Evolutionary conservation across 2,888 invertebrate genomes (phyloP).

Genomic region (Oscheius onirici): DNA sequence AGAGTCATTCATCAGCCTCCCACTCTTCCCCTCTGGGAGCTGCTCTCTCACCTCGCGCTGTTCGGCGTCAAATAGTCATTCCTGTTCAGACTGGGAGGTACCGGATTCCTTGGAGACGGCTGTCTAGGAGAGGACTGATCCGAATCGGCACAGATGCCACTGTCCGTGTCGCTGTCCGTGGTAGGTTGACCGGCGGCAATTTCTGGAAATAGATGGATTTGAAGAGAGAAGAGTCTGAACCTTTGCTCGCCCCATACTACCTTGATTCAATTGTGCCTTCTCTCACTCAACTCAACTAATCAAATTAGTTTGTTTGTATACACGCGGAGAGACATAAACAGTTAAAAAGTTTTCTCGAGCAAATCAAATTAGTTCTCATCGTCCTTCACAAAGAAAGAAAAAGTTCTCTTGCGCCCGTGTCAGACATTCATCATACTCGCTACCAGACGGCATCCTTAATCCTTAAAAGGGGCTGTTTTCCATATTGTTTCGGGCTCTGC

Average conservation of each 20-base stretch:
- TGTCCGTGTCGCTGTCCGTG: conserved; percentile 62
- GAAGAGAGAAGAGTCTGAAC: too few relatives aligned
- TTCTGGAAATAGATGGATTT: too few relatives aligned
- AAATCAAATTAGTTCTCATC: too few relatives aligned
- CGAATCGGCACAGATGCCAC: conserved; percentile 63
- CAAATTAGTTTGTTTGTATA: too few relatives aligned
- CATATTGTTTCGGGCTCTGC: too few relatives aligned
- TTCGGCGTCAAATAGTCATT: conserved; percentile 59
- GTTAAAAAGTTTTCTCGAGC: too few relatives aligned
- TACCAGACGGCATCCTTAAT: not conserved
- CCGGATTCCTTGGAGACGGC: conserved; percentile 16
- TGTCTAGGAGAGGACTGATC: conserved; percentile 53
- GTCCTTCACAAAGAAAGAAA: too few relatives aligned
- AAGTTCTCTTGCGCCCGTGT: conserved; percentile 16
- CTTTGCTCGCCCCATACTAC: too few relatives aligned
- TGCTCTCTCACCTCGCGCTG: conserved; percentile 45
- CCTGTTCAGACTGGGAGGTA: not conserved
- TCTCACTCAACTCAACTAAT: too few relatives aligned
- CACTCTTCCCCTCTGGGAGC: not conserved
- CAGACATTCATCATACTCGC: conserved; percentile 29
- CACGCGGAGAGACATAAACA: too few relatives aligned
- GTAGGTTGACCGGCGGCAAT: conserved; percentile 29
- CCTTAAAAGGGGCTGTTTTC: too few relatives aligned
- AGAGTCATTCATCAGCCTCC: not conserved
- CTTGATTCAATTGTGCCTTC: too few relatives aligned